Conservation (phyloP, 2,888 invertebrate genomes). For the Lycophotia porphyrea region DNA sequence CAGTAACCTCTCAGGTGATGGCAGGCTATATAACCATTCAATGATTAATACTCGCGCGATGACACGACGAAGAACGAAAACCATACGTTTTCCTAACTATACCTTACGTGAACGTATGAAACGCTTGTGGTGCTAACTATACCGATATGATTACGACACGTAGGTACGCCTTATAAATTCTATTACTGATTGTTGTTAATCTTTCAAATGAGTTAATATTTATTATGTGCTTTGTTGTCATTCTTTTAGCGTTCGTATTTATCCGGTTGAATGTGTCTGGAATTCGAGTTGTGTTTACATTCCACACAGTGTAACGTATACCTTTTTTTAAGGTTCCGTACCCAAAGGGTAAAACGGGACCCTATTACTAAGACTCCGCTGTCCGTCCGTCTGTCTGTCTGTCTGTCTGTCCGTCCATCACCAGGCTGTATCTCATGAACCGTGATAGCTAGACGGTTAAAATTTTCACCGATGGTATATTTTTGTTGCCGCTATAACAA, state of each 20-base stretch:
- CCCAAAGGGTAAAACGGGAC: no score
- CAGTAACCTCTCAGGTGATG: slow-evolving; percentile 84
- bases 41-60: slow-evolving; percentile 85
- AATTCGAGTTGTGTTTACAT: slow-evolving; percentile 1
- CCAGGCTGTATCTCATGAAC: no score
- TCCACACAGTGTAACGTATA: not conserved
- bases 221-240: slow-evolving; percentile 27
- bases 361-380: no score
- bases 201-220: slow-evolving; percentile 13
- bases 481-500: no score
- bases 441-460: no score
- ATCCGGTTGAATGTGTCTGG: not conserved
- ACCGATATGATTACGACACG: slow-evolving; percentile 30
- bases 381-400: no score
- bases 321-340: no score
- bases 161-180: slow-evolving; percentile 4
- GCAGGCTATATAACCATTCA: slow-evolving; percentile 80
- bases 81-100: slow-evolving; percentile 74
- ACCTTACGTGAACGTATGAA: slow-evolving; percentile 46
- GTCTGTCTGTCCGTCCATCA: no score
- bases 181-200: slow-evolving; percentile 13
- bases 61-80: slow-evolving; percentile 80
- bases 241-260: slow-evolving; percentile 6
- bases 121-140: slow-evolving; percentile 43
- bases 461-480: no score